phyloP scores from a whole-genome alignment of 1,140 invertebrate species.

The Drosophila ficusphila region DNA sequence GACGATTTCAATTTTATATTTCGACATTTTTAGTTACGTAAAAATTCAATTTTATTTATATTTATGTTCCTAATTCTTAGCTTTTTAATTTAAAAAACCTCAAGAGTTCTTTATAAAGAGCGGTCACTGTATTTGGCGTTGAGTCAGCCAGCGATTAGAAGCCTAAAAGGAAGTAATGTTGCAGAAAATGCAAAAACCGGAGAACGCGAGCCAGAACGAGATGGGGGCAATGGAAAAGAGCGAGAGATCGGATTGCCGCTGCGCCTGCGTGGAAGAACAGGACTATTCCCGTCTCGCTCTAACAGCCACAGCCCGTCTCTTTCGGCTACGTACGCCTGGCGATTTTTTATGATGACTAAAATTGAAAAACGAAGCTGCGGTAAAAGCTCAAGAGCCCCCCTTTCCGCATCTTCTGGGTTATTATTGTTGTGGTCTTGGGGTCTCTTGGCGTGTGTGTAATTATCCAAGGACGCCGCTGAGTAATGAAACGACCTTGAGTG shows the following conservation, averaged over 20 bases:
- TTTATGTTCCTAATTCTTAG: too few species aligned
- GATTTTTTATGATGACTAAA: slow-evolving; percentile 75
- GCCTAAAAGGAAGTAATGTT: slow-evolving; percentile 84
- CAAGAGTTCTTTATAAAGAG: not conserved
- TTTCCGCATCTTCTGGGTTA: slow-evolving; percentile 18
- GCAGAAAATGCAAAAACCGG: slow-evolving; percentile 73
- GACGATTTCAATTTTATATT: too few species aligned
- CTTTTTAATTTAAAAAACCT: not conserved
- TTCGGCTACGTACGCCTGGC: slow-evolving; percentile 25
- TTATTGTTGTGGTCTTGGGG: slow-evolving; percentile 59
- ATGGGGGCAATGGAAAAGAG: slow-evolving; percentile 2
- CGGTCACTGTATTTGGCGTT: slow-evolving; percentile 24
- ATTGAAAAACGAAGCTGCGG: slow-evolving; percentile 69
- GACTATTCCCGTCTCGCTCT: slow-evolving; percentile 24
- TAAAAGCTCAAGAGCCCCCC: slow-evolving; percentile 51
- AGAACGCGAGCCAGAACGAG: not conserved
- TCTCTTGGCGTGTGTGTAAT: slow-evolving; percentile 76
- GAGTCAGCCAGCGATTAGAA: slow-evolving; percentile 80
- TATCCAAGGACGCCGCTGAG: slow-evolving; percentile 82
- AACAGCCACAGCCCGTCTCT: slow-evolving; percentile 1
- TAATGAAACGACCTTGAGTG: slow-evolving; percentile 83
- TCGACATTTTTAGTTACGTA: too few species aligned
- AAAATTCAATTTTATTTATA: too few species aligned
- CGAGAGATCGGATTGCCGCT: slow-evolving; percentile 42
- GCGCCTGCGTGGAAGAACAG: slow-evolving; percentile 62